Evolutionary conservation across 2,113 vertebrate species (phyloP).

Genomic region (Phycodurus eques): DNA sequence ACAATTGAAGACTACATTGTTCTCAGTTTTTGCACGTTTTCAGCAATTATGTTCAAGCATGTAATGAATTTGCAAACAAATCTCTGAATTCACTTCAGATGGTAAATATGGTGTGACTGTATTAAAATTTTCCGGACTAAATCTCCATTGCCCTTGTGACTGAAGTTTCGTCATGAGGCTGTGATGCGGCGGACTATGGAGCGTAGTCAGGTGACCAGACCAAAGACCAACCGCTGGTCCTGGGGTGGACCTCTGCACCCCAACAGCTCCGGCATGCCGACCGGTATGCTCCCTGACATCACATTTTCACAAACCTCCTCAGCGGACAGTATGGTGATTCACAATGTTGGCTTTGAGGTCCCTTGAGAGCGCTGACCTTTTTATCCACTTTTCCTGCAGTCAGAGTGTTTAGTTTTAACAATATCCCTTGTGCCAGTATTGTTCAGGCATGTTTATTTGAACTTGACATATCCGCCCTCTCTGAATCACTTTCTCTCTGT

Average conservation of each 20-base stretch:
- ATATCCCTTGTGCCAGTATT: constrained; percentile 15
- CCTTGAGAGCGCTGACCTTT: not conserved
- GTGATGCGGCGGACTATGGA: constrained; percentile 87
- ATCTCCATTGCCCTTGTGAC: not conserved
- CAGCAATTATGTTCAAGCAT: too few species aligned
- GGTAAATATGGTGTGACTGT: too few species aligned
- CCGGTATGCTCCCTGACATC: constrained; percentile 68
- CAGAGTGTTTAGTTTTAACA: not conserved
- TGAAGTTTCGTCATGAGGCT: constrained; percentile 86
- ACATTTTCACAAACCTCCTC: not conserved
- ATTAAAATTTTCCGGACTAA: too few species aligned
- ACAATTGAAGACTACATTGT: too few species aligned
- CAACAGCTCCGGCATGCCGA: constrained; percentile 65
- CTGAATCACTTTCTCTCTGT: constrained; percentile 6
- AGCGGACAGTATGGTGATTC: not conserved
- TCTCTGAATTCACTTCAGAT: too few species aligned
- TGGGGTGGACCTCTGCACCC: constrained; percentile 82
- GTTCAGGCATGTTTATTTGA: constrained; percentile 51
- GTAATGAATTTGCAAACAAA: too few species aligned
- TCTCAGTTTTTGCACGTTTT: too few species aligned
- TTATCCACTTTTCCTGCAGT: constrained; percentile 1
- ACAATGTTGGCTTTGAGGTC: not conserved
- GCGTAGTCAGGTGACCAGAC: constrained; percentile 82
- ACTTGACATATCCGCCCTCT: constrained; percentile 60
- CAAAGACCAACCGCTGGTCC: constrained; percentile 85